These are phyloP conservation scores for Phyllotis vaccarum DNA, from an alignment of 2,797 vertebrate species.

Conservation along the genomic window DNA sequence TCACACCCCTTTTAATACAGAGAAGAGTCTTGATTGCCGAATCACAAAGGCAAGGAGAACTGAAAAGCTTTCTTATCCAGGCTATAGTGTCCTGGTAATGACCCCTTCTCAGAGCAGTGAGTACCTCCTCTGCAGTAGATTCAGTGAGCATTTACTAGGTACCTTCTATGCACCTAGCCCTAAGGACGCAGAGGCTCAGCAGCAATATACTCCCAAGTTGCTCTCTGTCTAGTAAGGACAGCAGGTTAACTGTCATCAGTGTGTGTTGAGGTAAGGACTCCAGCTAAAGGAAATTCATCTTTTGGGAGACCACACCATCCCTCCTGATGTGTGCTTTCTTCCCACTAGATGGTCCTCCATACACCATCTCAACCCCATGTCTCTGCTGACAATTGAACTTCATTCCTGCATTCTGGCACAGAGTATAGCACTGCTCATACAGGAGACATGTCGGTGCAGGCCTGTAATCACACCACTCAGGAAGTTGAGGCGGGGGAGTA, in stretches of 20 bases:
- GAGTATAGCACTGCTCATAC: neutral
- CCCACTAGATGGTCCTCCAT: no score
- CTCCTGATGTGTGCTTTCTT: neutral
- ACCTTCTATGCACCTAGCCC: neutral
- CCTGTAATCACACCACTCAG: neutral
- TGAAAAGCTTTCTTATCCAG: neutral
- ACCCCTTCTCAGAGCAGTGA: neutral
- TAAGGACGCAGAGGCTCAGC: neutral
- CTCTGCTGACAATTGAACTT: neutral
- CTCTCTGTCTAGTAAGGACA: neutral
- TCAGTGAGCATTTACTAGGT: neutral
- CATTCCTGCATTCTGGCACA: neutral
- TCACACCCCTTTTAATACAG: neutral
- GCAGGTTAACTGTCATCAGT: neutral
- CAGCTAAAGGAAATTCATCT: neutral
- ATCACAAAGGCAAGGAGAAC: conserved; percentile 29
- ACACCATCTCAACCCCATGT: neutral
- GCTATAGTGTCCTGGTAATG: neutral
- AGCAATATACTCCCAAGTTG: neutral
- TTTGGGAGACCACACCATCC: neutral
- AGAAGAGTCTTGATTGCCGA: neutral
- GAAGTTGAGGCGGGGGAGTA: neutral
- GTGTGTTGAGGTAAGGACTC: neutral
- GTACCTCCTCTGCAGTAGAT: neutral
- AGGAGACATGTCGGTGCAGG: neutral